Conservation (phyloP, 92 coral and sea anemone genomes). For the Epizoanthus fatuus region DNA sequence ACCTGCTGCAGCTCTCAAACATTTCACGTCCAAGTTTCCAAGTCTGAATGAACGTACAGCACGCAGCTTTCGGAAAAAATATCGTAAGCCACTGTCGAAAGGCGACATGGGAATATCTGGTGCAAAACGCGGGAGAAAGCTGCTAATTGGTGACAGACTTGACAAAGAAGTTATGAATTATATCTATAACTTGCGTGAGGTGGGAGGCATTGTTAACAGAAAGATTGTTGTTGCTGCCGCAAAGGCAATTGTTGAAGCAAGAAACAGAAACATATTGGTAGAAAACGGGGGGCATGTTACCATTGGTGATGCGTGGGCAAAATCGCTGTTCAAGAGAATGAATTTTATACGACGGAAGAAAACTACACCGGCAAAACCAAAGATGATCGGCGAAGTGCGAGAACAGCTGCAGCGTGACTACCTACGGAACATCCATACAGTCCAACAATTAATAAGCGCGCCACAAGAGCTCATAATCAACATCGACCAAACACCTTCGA, state of each 20-base stretch:
- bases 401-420: slow-evolving; percentile 41
- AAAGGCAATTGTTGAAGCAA: slow-evolving; percentile 25
- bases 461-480: slow-evolving; percentile 27
- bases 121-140: slow-evolving; percentile 27
- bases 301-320: slow-evolving; percentile 37
- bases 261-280: slow-evolving; percentile 27
- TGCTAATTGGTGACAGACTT: slow-evolving; percentile 15
- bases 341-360: slow-evolving; percentile 29
- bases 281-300: slow-evolving; percentile 44
- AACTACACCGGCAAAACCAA: slow-evolving; percentile 34
- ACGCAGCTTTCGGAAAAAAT: slow-evolving; percentile 19
- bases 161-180: slow-evolving; percentile 48
- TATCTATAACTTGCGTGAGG: slow-evolving; percentile 22
- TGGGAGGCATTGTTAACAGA: slow-evolving; percentile 17
- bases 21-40: slow-evolving; percentile 39
- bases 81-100: slow-evolving; percentile 23
- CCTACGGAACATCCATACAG: slow-evolving; percentile 35
- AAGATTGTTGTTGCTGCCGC: slow-evolving; percentile 37
- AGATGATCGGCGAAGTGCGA: slow-evolving; percentile 19
- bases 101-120: slow-evolving; percentile 2
- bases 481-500: no score
- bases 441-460: slow-evolving; percentile 32
- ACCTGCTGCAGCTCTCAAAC: slow-evolving; percentile 14
- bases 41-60: slow-evolving; percentile 13
- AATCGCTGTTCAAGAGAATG: slow-evolving; percentile 33